Conservation (phyloP, 2,888 invertebrate species). For the Hydriomena furcata region DNA sequence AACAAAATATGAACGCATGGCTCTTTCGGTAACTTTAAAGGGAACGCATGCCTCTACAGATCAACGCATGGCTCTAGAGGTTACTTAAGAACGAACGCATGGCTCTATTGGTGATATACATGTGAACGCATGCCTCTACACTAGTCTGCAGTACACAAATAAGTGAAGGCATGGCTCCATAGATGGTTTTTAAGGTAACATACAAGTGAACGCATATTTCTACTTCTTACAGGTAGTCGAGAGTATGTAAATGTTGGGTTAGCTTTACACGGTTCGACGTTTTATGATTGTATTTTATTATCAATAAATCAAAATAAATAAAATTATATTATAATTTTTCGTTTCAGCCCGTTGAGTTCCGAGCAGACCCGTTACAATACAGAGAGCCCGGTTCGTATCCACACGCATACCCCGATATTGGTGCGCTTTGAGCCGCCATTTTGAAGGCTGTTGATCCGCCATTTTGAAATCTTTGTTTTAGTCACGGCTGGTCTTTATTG, state of each 20-base stretch:
- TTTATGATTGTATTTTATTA: too few relatives aligned
- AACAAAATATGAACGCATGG: background rate
- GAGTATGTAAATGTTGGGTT: too few relatives aligned
- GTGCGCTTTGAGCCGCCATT: slow-evolving; percentile 86
- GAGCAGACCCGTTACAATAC: slow-evolving; percentile 97
- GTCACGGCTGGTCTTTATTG: too few relatives aligned
- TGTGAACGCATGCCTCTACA: too few relatives aligned
- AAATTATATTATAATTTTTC: too few relatives aligned
- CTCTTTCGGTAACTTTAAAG: too few relatives aligned
- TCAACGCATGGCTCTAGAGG: background rate
- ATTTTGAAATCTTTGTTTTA: too few relatives aligned
- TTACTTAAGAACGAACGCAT: background rate
- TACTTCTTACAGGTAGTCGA: too few relatives aligned
- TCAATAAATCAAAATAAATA: too few relatives aligned
- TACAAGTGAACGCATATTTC: background rate
- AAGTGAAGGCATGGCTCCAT: background rate
- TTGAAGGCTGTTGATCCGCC: background rate
- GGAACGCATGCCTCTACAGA: background rate
- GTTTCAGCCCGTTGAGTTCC: slow-evolving; percentile 89
- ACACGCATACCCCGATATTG: slow-evolving; percentile 93
- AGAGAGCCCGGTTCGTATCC: slow-evolving; percentile 93
- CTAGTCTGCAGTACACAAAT: background rate
- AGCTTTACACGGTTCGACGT: too few relatives aligned
- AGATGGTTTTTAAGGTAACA: background rate
- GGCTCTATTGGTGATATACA: background rate